Percentiles rank a stretch among this genome's conserved stretches.
phyloP scores from a whole-genome alignment of 2,888 invertebrate genomes.

The Dynastes maya region DNA sequence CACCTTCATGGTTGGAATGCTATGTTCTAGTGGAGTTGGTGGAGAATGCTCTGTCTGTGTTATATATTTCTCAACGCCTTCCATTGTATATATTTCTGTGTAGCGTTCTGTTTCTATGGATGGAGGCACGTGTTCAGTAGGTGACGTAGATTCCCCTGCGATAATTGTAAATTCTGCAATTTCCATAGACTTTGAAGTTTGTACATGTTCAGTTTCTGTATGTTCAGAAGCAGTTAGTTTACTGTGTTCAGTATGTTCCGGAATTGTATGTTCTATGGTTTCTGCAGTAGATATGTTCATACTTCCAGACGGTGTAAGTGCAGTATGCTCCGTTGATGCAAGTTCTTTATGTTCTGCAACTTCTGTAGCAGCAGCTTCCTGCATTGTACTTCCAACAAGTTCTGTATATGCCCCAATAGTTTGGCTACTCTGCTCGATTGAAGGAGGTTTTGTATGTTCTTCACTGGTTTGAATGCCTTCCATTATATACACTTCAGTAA shows the following conservation, averaged over 20 bases:
- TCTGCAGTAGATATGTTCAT: neutral
- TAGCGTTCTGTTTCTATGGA: too few species aligned
- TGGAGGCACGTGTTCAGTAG: neutral
- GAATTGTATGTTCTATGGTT: slow-evolving; percentile 3
- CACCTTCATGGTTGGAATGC: too few species aligned
- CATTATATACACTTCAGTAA: too few species aligned
- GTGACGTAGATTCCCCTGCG: neutral
- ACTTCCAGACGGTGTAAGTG: neutral
- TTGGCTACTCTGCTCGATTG: neutral
- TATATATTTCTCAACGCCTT: too few species aligned
- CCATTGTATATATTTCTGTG: too few species aligned
- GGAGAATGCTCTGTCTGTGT: too few species aligned
- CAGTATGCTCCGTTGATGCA: neutral
- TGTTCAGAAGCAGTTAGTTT: neutral
- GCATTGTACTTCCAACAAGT: neutral
- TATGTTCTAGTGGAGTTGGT: too few species aligned
- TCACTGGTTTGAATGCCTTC: neutral
- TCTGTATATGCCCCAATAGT: neutral
- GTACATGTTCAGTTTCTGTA: slow-evolving; percentile 7
- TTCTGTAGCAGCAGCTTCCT: neutral
- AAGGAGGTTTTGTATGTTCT: neutral
- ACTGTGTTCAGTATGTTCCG: slow-evolving; percentile 23
- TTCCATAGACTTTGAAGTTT: neutral
- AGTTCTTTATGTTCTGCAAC: neutral
- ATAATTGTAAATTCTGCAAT: neutral